Conservation (phyloP, 2,888 invertebrate species). For the Mactromeris polynyma region DNA sequence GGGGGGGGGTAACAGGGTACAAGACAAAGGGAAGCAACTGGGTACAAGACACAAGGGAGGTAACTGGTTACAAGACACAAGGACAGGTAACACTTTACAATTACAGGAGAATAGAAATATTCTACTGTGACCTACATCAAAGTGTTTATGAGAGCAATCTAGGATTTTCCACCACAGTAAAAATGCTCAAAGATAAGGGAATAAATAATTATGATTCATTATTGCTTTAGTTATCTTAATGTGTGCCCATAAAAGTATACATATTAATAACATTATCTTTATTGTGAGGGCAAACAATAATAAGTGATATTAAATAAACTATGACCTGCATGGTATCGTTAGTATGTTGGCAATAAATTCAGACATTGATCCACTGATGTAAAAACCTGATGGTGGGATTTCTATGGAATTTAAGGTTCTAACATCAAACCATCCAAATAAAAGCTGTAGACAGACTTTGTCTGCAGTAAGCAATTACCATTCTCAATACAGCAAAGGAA, state of each 20-base stretch:
- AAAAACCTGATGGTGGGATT: not conserved
- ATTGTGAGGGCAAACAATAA: not conserved
- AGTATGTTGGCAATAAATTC: not conserved
- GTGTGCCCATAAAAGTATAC: not conserved
- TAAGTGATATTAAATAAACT: not conserved
- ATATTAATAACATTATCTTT: not conserved
- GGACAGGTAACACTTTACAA: not conserved
- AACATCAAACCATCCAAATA: not conserved
- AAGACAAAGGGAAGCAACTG: too few relatives aligned
- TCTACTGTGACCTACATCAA: not conserved
- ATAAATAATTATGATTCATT: not conserved
- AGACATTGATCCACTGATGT: not conserved
- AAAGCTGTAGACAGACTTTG: not conserved
- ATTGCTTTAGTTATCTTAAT: not conserved
- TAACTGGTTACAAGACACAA: too few relatives aligned
- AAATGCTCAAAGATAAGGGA: not conserved
- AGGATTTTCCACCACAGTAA: not conserved
- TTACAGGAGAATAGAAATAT: not conserved
- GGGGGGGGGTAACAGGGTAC: too few relatives aligned
- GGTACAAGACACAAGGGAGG: too few relatives aligned
- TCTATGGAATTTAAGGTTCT: not conserved
- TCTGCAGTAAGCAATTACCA: not conserved
- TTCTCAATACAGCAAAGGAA: too few relatives aligned
- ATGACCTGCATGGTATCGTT: not conserved
- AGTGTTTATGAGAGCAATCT: not conserved